These are phyloP conservation scores for Lamproptera curius DNA, from an alignment of 2,888 invertebrate genomes.

Conservation along the genomic window DNA sequence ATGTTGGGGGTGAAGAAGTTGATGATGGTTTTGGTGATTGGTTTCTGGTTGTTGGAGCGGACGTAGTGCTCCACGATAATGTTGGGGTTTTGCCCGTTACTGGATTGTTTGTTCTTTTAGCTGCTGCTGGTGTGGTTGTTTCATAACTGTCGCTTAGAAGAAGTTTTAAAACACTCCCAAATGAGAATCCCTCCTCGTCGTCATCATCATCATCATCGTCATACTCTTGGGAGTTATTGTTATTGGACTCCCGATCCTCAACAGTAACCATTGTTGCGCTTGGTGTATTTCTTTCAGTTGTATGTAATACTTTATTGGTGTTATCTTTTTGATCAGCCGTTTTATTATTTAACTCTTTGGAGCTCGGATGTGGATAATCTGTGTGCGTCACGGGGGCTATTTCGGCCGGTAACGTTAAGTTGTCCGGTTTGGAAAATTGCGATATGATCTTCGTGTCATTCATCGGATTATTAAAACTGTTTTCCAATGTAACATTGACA, in stretches of 20 bases:
- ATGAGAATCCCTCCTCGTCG: constrained; percentile 75
- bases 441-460: constrained; percentile 21
- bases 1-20: constrained; percentile 45
- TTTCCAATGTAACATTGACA: constrained; percentile 23
- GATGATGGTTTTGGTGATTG: constrained; percentile 31
- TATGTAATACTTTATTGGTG: background rate
- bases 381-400: background rate
- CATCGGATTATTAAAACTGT: constrained; percentile 20
- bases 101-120: constrained; percentile 25
- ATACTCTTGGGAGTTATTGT: constrained; percentile 45
- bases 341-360: background rate
- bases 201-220: constrained; percentile 63
- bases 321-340: background rate
- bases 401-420: background rate
- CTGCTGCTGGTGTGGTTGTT: constrained; percentile 42
- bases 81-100: constrained; percentile 24
- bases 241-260: constrained; percentile 26
- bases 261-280: constrained; percentile 25
- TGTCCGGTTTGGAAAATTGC: background rate
- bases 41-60: constrained; percentile 27
- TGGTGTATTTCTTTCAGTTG: constrained; percentile 26
- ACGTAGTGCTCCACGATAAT: constrained; percentile 18
- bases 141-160: constrained; percentile 73
- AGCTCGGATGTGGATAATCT: background rate
- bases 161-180: constrained; percentile 81